Base-by-base conservation (phyloP, 2,888 invertebrate genomes). In the Pyralis farinalis region DNA sequence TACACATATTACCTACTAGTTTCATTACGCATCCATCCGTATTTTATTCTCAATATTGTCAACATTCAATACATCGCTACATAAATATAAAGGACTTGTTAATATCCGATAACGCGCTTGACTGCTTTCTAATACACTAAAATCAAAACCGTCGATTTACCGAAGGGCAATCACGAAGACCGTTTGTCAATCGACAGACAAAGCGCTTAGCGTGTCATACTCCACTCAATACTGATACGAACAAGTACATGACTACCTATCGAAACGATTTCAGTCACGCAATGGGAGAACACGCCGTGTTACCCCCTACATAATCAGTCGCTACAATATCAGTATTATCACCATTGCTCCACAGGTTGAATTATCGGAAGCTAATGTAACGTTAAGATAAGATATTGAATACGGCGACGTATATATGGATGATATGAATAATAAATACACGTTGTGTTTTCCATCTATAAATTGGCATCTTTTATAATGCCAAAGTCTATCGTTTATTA, bases 171-270 rank as follows among this genome's bases (percentile, higher is more conserved):
- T 73, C 71, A 63, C 61, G 55, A 67, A 65, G 51, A 61, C 62
- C 70, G 68, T 78, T 77, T 74, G 71, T 73, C 74, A 71, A 70
- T 72, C 65, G 56, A 46, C 54, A 64, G 58, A 72, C 73, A 72
- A 63, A 69, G 70, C 64, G 68, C 61, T 71, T 77, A 65, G 74
- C 80, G 74, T 82, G 81, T 77, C 65, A 66, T 72, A 68, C 71
- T 67, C 64, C 71, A 80, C 79, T 80, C 69, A 65, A 79, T 65
- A 61, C 69, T 63, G 72, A 73, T 76, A 68, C 61, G 62, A 69
- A 65, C 69, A 60, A 58, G 63, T 55, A 59, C 57, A 53, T 50
- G 59, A 63, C 61, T 59, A 63, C 51, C 63, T 52, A 67, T 75
- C 58, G 65, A 75, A n/a, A 71, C 60, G 58, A 61, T 63, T 66